A percentile compares a stretch with the other conserved stretches of the same genome.
Evolutionary conservation across 1,140 invertebrate species (phyloP).

Genomic region (Alviniconcha marisindica): DNA sequence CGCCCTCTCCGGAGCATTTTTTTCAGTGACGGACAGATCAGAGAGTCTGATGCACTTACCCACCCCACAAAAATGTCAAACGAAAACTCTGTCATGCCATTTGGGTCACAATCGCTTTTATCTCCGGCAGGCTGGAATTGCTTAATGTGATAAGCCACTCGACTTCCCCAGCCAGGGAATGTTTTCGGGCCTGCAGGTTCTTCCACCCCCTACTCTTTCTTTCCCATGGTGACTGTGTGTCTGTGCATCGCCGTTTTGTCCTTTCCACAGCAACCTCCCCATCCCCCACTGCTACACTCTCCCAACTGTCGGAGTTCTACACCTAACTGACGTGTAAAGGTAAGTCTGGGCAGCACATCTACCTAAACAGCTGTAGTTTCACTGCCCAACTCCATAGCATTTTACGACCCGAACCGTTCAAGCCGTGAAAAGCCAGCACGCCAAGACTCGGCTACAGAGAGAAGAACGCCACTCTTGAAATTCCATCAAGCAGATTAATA

Average conservation of each 20-base stretch:
- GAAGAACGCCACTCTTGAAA: neutral
- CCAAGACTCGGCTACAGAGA: neutral
- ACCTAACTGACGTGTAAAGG: too few relatives aligned
- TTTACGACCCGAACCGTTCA: too few relatives aligned
- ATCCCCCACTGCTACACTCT: too few relatives aligned
- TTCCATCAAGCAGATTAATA: constrained; percentile 38
- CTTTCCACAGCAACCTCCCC: too few relatives aligned
- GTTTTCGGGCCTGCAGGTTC: neutral
- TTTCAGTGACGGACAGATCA: neutral
- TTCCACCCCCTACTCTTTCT: neutral
- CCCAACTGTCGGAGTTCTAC: too few relatives aligned
- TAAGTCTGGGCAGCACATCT: too few relatives aligned
- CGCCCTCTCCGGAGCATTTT: neutral
- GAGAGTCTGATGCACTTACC: neutral
- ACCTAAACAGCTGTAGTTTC: too few relatives aligned
- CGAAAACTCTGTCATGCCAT: constrained; percentile 16
- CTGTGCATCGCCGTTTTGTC: too few relatives aligned
- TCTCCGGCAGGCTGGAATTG: neutral
- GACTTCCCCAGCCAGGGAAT: neutral
- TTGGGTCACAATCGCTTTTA: constrained; percentile 11
- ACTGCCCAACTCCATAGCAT: too few relatives aligned
- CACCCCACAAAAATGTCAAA: constrained; percentile 24
- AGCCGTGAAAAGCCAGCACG: too few relatives aligned
- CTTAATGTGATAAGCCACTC: constrained; percentile 14
- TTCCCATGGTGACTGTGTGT: neutral